Base-by-base conservation (phyloP, 92 coral and sea anemone species). In the Palythoa grandis region DNA sequence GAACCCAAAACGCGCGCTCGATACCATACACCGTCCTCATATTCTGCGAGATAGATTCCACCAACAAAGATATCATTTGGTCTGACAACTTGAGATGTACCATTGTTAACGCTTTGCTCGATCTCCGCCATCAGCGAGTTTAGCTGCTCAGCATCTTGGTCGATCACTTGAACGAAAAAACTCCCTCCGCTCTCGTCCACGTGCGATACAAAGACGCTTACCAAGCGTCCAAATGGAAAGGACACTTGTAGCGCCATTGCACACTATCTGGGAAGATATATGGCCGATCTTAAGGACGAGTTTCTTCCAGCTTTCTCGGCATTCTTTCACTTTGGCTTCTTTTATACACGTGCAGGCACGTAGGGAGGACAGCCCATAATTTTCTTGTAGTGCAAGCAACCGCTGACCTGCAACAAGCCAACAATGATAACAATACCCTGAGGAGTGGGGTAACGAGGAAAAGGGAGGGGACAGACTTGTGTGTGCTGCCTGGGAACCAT, bases 171-270 rank as follows among this genome's bases (percentile, higher is more conserved):
- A 82, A 96, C 93, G 92, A 93, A 96, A 88, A 95, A 90, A 79
- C 88, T 70, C 2, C 94, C 99, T 16, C 97, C 83, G 29, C 79
- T 70, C 22, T 82, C 88, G 43, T 96, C 95, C 92, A 96, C 97
- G 95, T 95, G 95, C 16, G 98, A 93, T 58, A 87, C 94, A n/a
- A 95, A 87, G 25, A 93, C 98, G 83, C 92, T 94, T 88, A 96
- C 99, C 39, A 79, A 35, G 70, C 82, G 92, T 68, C 96, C 98
- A 73, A 96, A 93, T 39, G 97, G 99, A 76, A 96, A 96, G 17
- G 72, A 69, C 23, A 92, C 89, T 75, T 83, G 95, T 88, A 92
- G 72, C 77, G 98, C 99, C 99, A 96, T 96, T 77, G 70, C 89
- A 20, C 40, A 5, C 39, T 22, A 66, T 13, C 29, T 2, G 69